These are phyloP conservation scores for Cacoxenus indagator DNA, from an alignment of 2,888 invertebrate genomes.

Conservation along the genomic window DNA sequence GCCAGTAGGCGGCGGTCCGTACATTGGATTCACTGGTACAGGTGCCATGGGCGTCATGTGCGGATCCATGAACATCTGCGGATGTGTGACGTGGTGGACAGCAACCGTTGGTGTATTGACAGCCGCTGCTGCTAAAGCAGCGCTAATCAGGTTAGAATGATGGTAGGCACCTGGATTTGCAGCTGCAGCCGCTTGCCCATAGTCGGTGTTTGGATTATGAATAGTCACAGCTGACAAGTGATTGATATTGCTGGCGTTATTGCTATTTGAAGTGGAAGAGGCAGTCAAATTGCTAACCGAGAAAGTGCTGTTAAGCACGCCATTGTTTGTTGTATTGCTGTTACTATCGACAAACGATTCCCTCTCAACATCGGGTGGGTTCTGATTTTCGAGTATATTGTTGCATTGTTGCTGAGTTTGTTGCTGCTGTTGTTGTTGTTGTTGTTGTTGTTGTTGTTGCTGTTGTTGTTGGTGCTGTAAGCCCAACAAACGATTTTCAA, in stretches of 20 bases:
- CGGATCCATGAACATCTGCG: constrained; percentile 72
- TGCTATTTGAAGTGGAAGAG: constrained; percentile 41
- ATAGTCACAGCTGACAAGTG: no score
- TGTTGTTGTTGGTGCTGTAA: constrained; percentile 49
- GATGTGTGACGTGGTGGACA: constrained; percentile 36
- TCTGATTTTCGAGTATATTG: constrained; percentile 28
- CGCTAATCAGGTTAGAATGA: constrained; percentile 71
- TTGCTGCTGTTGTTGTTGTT: constrained; percentile 39
- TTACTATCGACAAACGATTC: constrained; percentile 26
- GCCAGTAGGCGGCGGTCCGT: constrained; percentile 43
- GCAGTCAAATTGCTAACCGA: constrained; percentile 72
- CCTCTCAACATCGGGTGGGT: constrained; percentile 22
- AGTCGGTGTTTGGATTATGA: constrained; percentile 34
- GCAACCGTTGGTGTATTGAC: constrained; percentile 53
- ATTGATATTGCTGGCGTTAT: constrained; percentile 12
- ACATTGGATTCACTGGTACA: constrained; percentile 72
- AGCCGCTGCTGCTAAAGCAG: constrained; percentile 52
- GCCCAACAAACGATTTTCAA: constrained; percentile 55
- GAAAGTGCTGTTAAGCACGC: constrained; percentile 65
- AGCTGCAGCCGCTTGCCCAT: constrained; percentile 32
- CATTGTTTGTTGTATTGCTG: constrained; percentile 26
- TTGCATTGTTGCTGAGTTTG: constrained; percentile 26
- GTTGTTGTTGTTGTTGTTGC: constrained; percentile 30
- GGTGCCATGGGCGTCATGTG: constrained; percentile 61
- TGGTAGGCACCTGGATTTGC: constrained; percentile 52